These are phyloP conservation scores for Scelioninae gen. 1 DNA, from an alignment of 2,888 invertebrate species.

Conservation along the genomic window DNA sequence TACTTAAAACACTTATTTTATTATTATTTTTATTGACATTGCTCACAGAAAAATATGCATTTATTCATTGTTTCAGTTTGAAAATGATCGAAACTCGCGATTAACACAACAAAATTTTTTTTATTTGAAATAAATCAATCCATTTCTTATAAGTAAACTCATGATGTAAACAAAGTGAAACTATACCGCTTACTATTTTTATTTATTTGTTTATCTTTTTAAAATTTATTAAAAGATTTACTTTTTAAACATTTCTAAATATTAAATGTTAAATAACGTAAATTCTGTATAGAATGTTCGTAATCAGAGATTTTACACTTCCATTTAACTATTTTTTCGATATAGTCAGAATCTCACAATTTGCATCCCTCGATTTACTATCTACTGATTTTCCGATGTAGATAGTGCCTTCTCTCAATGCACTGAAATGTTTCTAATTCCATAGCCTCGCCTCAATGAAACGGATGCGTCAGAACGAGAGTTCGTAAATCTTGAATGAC, in stretches of 20 bases:
- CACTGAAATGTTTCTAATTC: slow-evolving; percentile 56
- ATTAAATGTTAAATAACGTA: background rate
- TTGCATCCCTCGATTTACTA: slow-evolving; percentile 56
- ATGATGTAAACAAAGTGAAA: too few species aligned
- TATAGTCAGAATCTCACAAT: slow-evolving; percentile 33
- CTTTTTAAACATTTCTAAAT: background rate
- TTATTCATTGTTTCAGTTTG: too few species aligned
- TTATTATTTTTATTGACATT: too few species aligned
- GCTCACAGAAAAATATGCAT: too few species aligned
- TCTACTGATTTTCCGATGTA: slow-evolving; percentile 54
- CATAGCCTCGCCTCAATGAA: slow-evolving; percentile 45
- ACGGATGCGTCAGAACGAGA: slow-evolving; percentile 44
- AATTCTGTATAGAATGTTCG: background rate
- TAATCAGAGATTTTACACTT: slow-evolving; percentile 15
- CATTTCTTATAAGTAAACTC: too few species aligned
- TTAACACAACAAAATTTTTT: too few species aligned
- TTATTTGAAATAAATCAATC: too few species aligned
- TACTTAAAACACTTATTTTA: too few species aligned
- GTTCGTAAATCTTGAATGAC: slow-evolving; percentile 61
- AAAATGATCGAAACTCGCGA: too few species aligned
- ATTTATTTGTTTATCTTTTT: too few species aligned
- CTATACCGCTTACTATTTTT: too few species aligned
- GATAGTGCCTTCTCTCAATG: slow-evolving; percentile 47
- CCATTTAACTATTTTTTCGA: slow-evolving; percentile 21
- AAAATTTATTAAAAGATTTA: background rate